Conservation (phyloP, 2,888 invertebrate species). For the Dynastes grantii region DNA sequence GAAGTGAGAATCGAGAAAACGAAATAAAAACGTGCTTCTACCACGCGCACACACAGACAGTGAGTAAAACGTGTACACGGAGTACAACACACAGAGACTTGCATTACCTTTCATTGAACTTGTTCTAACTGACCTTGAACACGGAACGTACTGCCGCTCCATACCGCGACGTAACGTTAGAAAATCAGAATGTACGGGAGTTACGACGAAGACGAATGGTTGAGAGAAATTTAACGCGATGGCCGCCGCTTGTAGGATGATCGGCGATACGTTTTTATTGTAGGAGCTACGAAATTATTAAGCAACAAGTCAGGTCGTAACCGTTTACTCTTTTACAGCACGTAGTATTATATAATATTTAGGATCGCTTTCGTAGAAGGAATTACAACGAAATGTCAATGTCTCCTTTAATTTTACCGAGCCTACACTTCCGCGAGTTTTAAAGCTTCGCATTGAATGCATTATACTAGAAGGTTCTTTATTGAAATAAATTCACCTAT, state of each 20-base stretch:
- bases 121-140: conserved; percentile 57
- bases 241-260: neutral
- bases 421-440: too few relatives aligned
- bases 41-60: conserved; percentile 50
- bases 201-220: conserved; percentile 50
- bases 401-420: neutral
- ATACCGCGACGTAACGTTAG: conserved; percentile 30
- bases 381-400: neutral
- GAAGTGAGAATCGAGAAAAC: conserved; percentile 54
- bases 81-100: neutral
- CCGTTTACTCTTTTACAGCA: neutral
- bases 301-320: neutral
- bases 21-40: conserved; percentile 55
- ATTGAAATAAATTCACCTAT: too few relatives aligned
- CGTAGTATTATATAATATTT: conserved; percentile 17
- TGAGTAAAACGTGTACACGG: neutral
- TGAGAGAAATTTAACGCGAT: neutral
- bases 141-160: conserved; percentile 43
- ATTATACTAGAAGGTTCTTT: too few relatives aligned
- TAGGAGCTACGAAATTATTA: neutral
- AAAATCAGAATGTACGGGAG: conserved; percentile 22
- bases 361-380: neutral
- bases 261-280: neutral
- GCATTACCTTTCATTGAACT: conserved; percentile 58
- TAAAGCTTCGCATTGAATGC: too few relatives aligned